Evolutionary conservation across 1,140 invertebrate genomes (phyloP), one percentile per base, ranked within the genome.

Genomic region (Mactra quadrangularis): DNA sequence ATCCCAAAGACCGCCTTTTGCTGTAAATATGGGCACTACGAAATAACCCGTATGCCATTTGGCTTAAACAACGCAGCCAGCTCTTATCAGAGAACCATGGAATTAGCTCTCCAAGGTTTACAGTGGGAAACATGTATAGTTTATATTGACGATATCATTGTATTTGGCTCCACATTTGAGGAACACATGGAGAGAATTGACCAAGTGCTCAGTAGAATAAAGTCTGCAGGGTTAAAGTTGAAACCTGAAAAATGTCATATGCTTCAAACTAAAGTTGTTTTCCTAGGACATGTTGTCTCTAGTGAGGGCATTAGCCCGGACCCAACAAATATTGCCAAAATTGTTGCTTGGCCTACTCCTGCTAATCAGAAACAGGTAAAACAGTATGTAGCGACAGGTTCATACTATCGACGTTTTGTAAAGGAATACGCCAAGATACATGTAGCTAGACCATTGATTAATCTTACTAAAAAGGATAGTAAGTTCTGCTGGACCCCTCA

Each of bases 1-100:
- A 85, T 74, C 7, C 62, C 91, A 52, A 90, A 92, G 55, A 93
- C 93, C 0, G 81, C 81, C 15, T 76, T 76, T 55, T 2, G 17
- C 0, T 1, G 17, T 25, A 59, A 59, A 25, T 27, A 59, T 3
- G 55, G 55, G 15, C 25, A n/a, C 1, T 59, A 1, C 0, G 55
- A 59, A 0, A n/a, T 59, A 0, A 27, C 27, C 35, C 7, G 19
- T 22, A 71, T 22, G 19, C 31, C n/a, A 53, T 31, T 29, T 15
- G 31, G 50, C 9, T 31, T 55, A 0, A 72, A 31, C 31, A 57
- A 33, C 17, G 22, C 27, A 4, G 27, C 11, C 6, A 45, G 41
- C 17, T 33, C 41, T 1, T 83, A 68, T 35, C 31, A 62, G 33
- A 19, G 71, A 15, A 6, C 38, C 25, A 66, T 77, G 41, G 57